Evolutionary conservation across 1,140 invertebrate genomes (phyloP).

Genomic region (Macrobrachium rosenbergii): DNA sequence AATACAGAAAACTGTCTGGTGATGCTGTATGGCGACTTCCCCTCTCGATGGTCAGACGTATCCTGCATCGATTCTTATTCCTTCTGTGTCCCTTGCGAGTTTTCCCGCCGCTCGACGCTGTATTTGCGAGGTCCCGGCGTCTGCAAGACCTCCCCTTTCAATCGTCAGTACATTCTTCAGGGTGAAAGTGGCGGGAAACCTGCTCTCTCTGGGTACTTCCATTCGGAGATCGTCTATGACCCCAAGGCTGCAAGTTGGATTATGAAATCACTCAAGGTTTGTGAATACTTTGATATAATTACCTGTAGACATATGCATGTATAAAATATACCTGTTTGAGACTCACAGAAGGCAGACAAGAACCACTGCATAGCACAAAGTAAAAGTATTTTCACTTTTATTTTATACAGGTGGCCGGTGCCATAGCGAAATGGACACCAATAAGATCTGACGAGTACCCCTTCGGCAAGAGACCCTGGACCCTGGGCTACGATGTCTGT

Average conservation of each 20-base stretch:
- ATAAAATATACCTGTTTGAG: background rate
- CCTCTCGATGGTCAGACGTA: background rate
- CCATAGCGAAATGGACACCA: constrained; percentile 18
- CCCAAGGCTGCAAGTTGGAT: background rate
- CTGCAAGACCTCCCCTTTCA: background rate
- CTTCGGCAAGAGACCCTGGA: constrained; percentile 33
- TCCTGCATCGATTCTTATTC: background rate
- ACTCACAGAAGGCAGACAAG: background rate
- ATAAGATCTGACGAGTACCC: constrained; percentile 16
- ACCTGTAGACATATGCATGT: background rate
- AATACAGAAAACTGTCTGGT: background rate
- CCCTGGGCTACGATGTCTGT: constrained; percentile 16
- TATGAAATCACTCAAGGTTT: background rate
- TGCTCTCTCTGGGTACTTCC: background rate
- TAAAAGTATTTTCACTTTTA: background rate
- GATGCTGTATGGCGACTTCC: background rate
- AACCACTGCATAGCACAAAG: background rate
- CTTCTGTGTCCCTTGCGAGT: constrained; percentile 19
- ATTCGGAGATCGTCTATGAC: background rate
- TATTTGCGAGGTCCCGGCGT: background rate
- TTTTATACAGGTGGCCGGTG: constrained; percentile 16
- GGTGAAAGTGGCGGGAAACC: background rate
- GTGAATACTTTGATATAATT: background rate
- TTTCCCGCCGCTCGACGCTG: background rate
- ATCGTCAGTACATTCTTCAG: background rate